These are phyloP conservation scores for Motacilla alba DNA, from an alignment of 2,113 vertebrate species.

Conservation along the genomic window DNA sequence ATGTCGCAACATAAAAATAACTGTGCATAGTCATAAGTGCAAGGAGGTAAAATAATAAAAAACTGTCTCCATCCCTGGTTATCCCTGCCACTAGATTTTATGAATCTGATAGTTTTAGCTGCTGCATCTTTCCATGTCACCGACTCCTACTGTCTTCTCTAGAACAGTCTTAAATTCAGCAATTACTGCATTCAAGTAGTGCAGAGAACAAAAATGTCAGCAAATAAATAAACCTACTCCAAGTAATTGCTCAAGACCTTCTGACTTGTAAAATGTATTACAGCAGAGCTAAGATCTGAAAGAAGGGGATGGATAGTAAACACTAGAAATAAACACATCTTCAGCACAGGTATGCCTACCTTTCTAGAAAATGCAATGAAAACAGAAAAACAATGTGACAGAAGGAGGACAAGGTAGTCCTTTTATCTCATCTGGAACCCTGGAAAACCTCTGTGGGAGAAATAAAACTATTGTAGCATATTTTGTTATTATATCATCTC, in stretches of 20 bases:
- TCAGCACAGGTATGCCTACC: neutral
- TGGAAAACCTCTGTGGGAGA: neutral
- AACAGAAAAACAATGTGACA: fast-evolving
- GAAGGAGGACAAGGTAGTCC: neutral
- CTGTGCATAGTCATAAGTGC: neutral
- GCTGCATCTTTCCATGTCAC: neutral
- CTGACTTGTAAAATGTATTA: neutral
- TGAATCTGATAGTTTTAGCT: neutral
- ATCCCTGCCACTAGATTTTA: neutral
- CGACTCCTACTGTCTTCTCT: neutral
- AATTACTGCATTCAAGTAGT: neutral
- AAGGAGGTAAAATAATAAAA: neutral
- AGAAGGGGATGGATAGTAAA: neutral
- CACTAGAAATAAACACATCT: neutral
- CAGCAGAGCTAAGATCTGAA: neutral
- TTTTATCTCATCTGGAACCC: neutral
- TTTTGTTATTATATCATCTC: neutral
- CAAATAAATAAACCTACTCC: neutral
- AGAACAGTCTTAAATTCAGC: neutral
- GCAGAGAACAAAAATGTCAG: neutral
- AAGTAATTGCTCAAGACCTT: neutral
- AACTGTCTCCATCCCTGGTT: neutral
- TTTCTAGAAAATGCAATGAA: neutral
- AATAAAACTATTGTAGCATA: neutral
- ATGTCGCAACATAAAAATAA: neutral